Percentiles rank a stretch among this genome's conserved stretches.
Evolutionary conservation across 37 sponge, comb jelly and placozoan species (phyloP).

Genomic region (Ianthella basta): DNA sequence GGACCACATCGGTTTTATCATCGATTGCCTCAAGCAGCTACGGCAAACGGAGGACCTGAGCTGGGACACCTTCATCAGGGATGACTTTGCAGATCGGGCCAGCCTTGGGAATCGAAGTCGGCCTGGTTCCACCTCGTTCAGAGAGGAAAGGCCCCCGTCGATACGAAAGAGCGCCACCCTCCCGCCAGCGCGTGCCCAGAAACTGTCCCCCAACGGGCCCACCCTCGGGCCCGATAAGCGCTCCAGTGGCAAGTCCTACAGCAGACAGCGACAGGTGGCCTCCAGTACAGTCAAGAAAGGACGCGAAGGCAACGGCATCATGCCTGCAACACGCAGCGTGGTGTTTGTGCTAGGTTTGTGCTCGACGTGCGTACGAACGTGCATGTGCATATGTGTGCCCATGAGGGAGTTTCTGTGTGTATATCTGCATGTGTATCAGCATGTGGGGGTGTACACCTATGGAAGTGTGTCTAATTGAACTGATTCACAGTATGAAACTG

Average conservation of each 20-base stretch:
- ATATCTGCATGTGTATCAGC: too few species aligned
- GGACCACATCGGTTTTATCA: slow-evolving; percentile 55
- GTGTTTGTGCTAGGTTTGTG: slow-evolving; percentile 33
- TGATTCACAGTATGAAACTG: too few species aligned
- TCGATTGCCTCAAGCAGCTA: slow-evolving; percentile 46
- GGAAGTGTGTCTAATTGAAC: too few species aligned
- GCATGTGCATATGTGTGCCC: too few species aligned
- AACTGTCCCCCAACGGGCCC: background rate
- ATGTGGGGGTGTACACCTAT: too few species aligned
- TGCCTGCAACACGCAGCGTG: background rate
- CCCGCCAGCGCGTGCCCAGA: background rate
- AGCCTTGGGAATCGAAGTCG: background rate
- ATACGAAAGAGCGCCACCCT: slow-evolving; percentile 18
- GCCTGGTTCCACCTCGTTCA: background rate
- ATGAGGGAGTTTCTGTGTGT: too few species aligned
- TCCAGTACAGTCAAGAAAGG: background rate
- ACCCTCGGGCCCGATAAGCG: background rate
- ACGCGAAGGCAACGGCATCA: background rate
- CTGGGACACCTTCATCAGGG: slow-evolving; percentile 39
- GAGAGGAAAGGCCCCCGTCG: background rate
- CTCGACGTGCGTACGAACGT: too few species aligned
- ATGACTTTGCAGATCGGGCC: too few species aligned
- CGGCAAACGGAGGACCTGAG: slow-evolving; percentile 25
- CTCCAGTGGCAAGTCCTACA: background rate
- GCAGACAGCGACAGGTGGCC: background rate